phyloP scores from a whole-genome alignment of 2,888 invertebrate genomes.

The Andrena praecox region DNA sequence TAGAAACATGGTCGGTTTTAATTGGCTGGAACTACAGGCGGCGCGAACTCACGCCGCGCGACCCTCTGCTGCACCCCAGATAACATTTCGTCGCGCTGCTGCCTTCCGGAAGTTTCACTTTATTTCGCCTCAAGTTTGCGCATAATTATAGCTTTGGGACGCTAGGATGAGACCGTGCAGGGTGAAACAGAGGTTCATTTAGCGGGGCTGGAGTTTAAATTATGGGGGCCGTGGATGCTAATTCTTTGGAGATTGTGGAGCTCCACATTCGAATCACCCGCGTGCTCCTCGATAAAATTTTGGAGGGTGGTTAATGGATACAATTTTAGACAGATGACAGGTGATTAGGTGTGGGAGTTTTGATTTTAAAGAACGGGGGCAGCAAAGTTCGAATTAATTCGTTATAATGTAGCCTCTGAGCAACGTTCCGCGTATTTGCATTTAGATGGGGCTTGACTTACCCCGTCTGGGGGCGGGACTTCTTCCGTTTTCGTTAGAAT shows the following conservation, averaged over 20 bases:
- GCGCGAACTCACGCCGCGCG: constrained; percentile 3
- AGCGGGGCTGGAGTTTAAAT: not conserved
- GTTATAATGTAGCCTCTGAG: too few species aligned
- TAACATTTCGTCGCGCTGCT: constrained; percentile 8
- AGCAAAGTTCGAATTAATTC: not conserved
- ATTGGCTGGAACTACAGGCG: constrained; percentile 25
- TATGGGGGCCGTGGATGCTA: not conserved
- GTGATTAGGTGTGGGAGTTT: not conserved
- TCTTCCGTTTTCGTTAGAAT: not conserved
- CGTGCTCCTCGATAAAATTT: too few species aligned
- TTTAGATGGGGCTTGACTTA: not conserved
- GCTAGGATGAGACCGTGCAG: not conserved
- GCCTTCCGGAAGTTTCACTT: constrained; percentile 14
- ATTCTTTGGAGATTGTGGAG: not conserved
- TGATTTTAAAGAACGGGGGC: not conserved
- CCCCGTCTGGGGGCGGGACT: not conserved
- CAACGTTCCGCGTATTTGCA: not conserved
- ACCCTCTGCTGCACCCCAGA: constrained; percentile 17
- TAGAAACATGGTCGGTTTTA: constrained; percentile 31
- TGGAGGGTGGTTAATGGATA: too few species aligned
- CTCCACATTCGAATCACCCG: too few species aligned
- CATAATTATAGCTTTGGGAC: constrained; percentile 33
- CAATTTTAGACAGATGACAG: too few species aligned
- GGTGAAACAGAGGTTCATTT: not conserved
- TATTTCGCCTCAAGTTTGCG: constrained; percentile 37